Conservation (phyloP, 1,140 invertebrate species). For the Eupristina koningsbergeri region DNA sequence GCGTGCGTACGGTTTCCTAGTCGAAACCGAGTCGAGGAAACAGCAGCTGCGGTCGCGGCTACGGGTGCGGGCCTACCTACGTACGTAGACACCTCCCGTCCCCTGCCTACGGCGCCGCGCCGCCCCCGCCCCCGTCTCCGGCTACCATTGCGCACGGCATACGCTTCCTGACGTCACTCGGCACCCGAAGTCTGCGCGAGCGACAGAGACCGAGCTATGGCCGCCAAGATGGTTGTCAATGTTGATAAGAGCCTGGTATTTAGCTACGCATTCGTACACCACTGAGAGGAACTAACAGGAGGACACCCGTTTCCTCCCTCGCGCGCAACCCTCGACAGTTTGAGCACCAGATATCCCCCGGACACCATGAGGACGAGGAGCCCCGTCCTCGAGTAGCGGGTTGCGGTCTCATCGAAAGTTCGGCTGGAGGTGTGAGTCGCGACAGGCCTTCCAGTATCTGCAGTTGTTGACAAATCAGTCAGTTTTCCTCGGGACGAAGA, state of each 20-base stretch:
- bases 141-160: background rate
- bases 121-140: no score
- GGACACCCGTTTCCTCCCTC: background rate
- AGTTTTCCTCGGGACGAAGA: background rate
- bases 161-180: background rate
- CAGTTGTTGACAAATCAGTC: background rate
- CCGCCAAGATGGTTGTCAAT: conserved; percentile 60
- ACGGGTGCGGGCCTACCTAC: no score
- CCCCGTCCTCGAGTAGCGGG: background rate
- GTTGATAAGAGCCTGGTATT: conserved; percentile 44
- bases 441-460: background rate
- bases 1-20: background rate
- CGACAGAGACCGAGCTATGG: background rate
- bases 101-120: no score
- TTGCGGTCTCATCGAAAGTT: conserved; percentile 1
- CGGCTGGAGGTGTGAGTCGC: background rate
- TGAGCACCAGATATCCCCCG: background rate
- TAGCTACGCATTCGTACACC: conserved; percentile 8
- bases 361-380: background rate
- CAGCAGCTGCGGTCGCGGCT: no score
- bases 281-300: background rate
- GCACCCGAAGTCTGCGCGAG: background rate
- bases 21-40: no score
- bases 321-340: background rate
- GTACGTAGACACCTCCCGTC: no score